Evolutionary conservation across 2,888 invertebrate genomes (phyloP).

Genomic region (Operophtera brumata): DNA sequence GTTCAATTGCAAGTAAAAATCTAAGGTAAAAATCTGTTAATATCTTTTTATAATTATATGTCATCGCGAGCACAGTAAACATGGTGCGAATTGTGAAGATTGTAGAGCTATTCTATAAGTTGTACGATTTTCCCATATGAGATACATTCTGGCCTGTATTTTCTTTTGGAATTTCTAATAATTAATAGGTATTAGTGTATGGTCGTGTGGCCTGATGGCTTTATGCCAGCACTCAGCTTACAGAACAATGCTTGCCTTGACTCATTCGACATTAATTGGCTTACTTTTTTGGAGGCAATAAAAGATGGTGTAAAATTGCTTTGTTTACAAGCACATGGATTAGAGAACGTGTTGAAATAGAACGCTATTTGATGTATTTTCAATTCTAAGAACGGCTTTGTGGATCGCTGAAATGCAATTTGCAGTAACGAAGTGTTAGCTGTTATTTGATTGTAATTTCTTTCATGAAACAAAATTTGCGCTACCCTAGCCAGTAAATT

Average conservation of each 20-base stretch:
- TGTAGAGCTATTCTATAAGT: no score
- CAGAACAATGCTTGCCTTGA: slow-evolving; percentile 58
- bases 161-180: slow-evolving; percentile 38
- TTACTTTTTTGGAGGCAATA: slow-evolving; percentile 62
- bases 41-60: no score
- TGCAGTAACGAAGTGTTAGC: no score
- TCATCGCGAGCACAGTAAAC: no score
- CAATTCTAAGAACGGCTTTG: slow-evolving; percentile 5
- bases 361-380: slow-evolving; percentile 13
- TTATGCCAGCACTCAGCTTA: slow-evolving; percentile 44
- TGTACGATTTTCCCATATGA: no score
- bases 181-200: slow-evolving; percentile 39
- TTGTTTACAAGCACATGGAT: slow-evolving; percentile 47
- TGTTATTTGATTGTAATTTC: no score
- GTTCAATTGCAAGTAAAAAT: no score
- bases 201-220: slow-evolving; percentile 39
- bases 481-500: no score
- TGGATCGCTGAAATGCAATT: slow-evolving; percentile 5
- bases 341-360: slow-evolving; percentile 33
- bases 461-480: no score
- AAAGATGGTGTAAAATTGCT: slow-evolving; percentile 53
- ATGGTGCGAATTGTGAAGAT: no score
- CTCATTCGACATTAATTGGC: slow-evolving; percentile 62
- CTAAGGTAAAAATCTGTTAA: no score
- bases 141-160: neutral